A percentile compares a stretch with the other conserved stretches of the same genome.
Evolutionary conservation across 1,140 invertebrate genomes (phyloP).

Genomic region (Drosophila eugracilis): DNA sequence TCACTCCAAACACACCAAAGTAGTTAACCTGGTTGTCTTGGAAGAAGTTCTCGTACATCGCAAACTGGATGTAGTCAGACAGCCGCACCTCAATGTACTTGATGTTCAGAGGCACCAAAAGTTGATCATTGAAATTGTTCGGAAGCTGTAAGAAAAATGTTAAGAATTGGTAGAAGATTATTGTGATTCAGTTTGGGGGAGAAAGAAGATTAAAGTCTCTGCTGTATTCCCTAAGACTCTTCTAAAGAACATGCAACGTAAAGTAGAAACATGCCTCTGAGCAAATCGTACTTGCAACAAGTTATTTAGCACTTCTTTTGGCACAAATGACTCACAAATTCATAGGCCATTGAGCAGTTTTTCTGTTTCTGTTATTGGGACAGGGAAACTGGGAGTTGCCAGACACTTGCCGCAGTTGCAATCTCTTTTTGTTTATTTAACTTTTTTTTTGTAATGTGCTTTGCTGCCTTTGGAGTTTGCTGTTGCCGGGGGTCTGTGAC

Average conservation of each 20-base stretch:
- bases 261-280: no score
- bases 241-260: no score
- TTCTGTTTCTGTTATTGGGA: background rate
- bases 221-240: no score
- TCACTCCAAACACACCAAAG: constrained; percentile 54
- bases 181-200: no score
- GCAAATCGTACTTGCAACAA: constrained; percentile 2
- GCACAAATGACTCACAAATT: constrained; percentile 9
- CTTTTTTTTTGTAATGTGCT: constrained; percentile 1
- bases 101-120: constrained; percentile 31
- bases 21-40: constrained; percentile 65
- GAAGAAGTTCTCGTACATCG: constrained; percentile 58
- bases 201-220: no score
- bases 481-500: constrained; percentile 40
- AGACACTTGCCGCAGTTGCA: constrained; percentile 8
- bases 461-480: constrained; percentile 22
- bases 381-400: constrained; percentile 15
- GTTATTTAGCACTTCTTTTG: constrained; percentile 14
- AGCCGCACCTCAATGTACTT: constrained; percentile 54
- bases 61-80: constrained; percentile 33
- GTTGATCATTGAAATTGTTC: constrained; percentile 30
- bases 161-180: no score
- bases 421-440: background rate
- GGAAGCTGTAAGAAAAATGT: constrained; percentile 36
- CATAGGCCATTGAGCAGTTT: constrained; percentile 15